Evolutionary conservation across 2,797 vertebrate species (phyloP).

Genomic region (Dallia pectoralis): DNA sequence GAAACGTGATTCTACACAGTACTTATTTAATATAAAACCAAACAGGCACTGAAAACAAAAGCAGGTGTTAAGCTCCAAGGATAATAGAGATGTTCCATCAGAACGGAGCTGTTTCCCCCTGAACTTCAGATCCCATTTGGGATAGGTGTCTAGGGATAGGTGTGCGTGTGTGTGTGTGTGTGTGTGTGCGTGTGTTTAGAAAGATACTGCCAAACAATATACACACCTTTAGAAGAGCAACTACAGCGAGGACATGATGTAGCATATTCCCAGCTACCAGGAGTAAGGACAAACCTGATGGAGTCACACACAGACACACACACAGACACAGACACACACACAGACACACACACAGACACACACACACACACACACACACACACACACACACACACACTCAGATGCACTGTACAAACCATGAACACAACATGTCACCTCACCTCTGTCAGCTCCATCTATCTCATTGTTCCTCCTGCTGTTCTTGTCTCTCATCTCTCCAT

Average conservation of each 20-base stretch:
- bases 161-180: neutral
- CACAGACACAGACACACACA: neutral
- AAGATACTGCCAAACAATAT: too few relatives aligned
- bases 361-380: neutral
- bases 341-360: neutral
- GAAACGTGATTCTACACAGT: too few relatives aligned
- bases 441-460: conserved; percentile 73
- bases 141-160: neutral
- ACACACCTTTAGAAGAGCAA: neutral
- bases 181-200: neutral
- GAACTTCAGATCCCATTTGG: neutral
- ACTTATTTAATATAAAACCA: too few relatives aligned
- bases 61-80: too few relatives aligned
- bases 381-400: neutral
- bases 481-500: conserved; percentile 31
- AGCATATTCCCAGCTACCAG: conserved; percentile 15
- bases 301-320: neutral
- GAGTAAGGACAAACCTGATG: neutral
- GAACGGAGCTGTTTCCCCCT: too few relatives aligned
- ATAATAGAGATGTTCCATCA: too few relatives aligned
- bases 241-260: neutral
- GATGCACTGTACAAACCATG: conserved; percentile 3
- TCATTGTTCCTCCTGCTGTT: conserved; percentile 53
- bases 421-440: conserved; percentile 50
- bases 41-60: too few relatives aligned